Evolutionary conservation across 2,113 vertebrate species (phyloP), one percentile per base, ranked within the genome.

Genomic region (Oreochromis niloticus): DNA sequence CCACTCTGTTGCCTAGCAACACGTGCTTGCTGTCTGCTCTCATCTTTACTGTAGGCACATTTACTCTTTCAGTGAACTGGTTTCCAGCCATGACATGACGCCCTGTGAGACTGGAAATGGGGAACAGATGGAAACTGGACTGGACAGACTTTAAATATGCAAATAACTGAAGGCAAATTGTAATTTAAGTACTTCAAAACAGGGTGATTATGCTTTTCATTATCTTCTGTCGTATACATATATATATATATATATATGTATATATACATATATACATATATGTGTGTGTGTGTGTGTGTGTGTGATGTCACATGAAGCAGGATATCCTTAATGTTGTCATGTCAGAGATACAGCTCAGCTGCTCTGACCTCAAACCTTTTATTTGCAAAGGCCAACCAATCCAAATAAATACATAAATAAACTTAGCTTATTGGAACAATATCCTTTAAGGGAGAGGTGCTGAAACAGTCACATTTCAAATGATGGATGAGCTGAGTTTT

Each of bases 1-100:
- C 91, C 92, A 92, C 92, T 93, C 92, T 94, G 95, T 95, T 95
- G 93, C 96, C 87, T 94, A 91, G 96, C 95, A 96, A 96, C 96
- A 57, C 73, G 79, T n/a, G 81, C 85, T 90, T 61, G 6, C 85
- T 87, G 90, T 87, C 90, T 93, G 73, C 63, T 88, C 85, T 87
- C 88, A 80, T 94, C 91, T 88, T 87, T 80, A 22, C 71, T 56
- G 88, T 57, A 27, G 89, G 91, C 22, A 80, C 89, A 91, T 81
- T 55, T 86, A 81, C 84, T 90, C 91, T 90, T 68, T 32, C 90
- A 80, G 87, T 87, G 86, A 86, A 85, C 86, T 87, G 89, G 88
- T 92, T 89, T 89, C 73, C 84, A 85, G 87, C 78, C 92, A 30
- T 86, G 90, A 93, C 91, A 88, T 55, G 61, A 88, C 83, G 61